phyloP scores from a whole-genome alignment of 2,113 vertebrate genomes.

The Neopipo cinnamomea region DNA sequence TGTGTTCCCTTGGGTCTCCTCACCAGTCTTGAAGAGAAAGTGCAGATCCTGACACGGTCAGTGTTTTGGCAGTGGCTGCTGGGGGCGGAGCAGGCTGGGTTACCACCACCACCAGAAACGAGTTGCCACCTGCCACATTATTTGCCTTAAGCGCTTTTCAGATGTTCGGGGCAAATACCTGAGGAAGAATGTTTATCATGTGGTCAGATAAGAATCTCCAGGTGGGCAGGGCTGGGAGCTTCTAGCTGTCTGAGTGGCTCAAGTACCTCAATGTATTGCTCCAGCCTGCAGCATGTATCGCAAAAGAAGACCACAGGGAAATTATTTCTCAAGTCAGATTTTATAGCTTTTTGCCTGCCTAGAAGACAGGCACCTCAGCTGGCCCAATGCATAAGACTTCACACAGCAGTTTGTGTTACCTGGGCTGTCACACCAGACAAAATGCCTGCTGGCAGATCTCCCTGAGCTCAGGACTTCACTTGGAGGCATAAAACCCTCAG shows the following conservation, averaged over 20 bases:
- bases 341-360: neutral
- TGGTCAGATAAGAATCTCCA: neutral
- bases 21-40: neutral
- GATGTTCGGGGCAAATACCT: neutral
- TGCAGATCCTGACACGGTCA: neutral
- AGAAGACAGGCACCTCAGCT: neutral
- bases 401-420: neutral
- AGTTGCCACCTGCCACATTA: neutral
- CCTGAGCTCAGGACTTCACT: neutral
- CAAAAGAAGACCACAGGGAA: neutral
- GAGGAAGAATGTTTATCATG: neutral
- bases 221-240: neutral
- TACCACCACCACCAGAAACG: neutral
- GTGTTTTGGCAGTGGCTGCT: neutral
- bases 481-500: neutral
- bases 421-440: neutral
- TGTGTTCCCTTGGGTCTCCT: neutral
- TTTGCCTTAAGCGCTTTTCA: neutral
- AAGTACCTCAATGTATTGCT: neutral
- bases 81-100: neutral
- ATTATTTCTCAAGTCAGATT: neutral
- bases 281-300: neutral
- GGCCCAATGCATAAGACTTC: neutral
- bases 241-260: neutral
- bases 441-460: neutral